phyloP scores from a whole-genome alignment of 1,140 invertebrate species.

The Apis mellifera region DNA sequence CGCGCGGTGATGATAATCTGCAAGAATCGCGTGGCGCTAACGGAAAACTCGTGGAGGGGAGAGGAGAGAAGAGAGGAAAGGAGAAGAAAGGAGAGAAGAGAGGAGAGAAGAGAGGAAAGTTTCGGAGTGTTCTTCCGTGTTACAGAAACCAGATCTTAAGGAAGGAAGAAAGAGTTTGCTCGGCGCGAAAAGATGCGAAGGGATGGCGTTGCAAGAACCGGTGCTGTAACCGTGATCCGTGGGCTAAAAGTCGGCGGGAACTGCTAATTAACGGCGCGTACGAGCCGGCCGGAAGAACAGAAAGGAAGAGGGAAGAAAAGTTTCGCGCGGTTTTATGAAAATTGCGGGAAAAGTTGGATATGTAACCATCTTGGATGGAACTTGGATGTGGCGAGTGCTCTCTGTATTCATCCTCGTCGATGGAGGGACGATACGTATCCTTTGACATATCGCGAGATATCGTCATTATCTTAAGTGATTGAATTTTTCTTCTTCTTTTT shows the following conservation, averaged over 20 bases:
- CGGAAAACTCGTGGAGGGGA: background rate
- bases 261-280: constrained; percentile 57
- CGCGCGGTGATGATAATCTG: constrained; percentile 34
- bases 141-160: constrained; percentile 42
- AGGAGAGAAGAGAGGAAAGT: constrained; percentile 6
- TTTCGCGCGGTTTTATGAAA: constrained; percentile 67
- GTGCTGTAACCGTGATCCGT: constrained; percentile 25
- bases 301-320: constrained; percentile 17
- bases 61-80: background rate
- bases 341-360: constrained; percentile 10
- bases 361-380: too few relatives aligned
- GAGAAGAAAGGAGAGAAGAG: too few relatives aligned
- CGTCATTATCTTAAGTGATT: too few relatives aligned
- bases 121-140: constrained; percentile 46
- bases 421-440: too few relatives aligned
- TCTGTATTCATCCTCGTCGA: too few relatives aligned
- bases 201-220: constrained; percentile 11
- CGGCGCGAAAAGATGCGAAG: background rate
- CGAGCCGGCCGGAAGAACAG: constrained; percentile 9
- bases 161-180: constrained; percentile 27
- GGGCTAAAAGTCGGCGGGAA: constrained; percentile 33
- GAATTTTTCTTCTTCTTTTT: too few relatives aligned
- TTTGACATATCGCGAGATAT: too few relatives aligned
- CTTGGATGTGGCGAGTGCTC: too few relatives aligned
- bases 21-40: constrained; percentile 21